Conservation (phyloP, 2,888 invertebrate genomes). For the Nipponacmea schrenckii region DNA sequence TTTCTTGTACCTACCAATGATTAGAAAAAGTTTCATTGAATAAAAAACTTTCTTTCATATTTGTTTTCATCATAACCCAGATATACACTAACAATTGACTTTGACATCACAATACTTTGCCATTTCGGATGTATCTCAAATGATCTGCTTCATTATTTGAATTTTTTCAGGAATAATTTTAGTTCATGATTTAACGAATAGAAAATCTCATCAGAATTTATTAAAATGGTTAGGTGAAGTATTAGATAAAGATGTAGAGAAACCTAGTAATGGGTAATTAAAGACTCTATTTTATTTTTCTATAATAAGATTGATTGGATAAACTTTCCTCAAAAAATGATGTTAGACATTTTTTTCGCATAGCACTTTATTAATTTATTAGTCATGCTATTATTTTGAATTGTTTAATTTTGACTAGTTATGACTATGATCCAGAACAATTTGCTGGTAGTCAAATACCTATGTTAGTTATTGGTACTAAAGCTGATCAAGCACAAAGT, state of each 20-base stretch:
- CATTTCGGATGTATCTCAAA: neutral
- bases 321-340: too few species aligned
- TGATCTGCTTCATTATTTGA: neutral
- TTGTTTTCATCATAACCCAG: neutral
- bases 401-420: slow-evolving; percentile 30
- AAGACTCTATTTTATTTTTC: neutral
- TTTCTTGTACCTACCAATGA: too few species aligned
- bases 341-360: too few species aligned
- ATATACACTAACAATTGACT: neutral
- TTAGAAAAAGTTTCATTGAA: too few species aligned
- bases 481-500: slow-evolving; percentile 86
- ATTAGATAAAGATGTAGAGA: slow-evolving; percentile 73
- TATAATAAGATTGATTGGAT: neutral
- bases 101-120: neutral
- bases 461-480: slow-evolving; percentile 93
- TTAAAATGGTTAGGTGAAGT: slow-evolving; percentile 94
- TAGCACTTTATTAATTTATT: too few species aligned
- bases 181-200: slow-evolving; percentile 95
- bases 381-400: too few species aligned
- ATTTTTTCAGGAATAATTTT: slow-evolving; percentile 81
- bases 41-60: too few species aligned
- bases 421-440: slow-evolving; percentile 68
- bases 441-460: slow-evolving; percentile 79
- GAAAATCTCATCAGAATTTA: slow-evolving; percentile 93
- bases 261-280: slow-evolving; percentile 55